A percentile compares a stretch with the other conserved stretches of the same genome.
phyloP scores from a whole-genome alignment of 2,113 vertebrate genomes.

The Leucoraja erinaceus region DNA sequence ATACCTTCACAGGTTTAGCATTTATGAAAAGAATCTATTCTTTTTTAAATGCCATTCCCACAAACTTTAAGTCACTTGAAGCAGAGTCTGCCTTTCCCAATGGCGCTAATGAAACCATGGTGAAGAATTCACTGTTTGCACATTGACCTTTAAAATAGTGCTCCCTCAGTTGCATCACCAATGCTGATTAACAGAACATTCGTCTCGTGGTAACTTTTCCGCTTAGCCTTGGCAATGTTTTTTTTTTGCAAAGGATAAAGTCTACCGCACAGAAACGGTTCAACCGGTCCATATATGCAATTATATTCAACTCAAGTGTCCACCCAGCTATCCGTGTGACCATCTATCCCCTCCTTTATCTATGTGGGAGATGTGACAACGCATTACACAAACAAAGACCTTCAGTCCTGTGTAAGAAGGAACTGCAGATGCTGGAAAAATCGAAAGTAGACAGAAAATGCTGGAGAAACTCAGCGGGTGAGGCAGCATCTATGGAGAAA shows the following conservation, averaged over 20 bases:
- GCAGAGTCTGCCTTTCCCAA: neutral
- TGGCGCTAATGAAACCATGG: neutral
- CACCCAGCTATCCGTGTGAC: no score
- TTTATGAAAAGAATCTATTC: neutral
- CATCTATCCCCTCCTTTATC: neutral
- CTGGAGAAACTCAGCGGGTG: no score
- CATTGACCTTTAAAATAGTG: neutral
- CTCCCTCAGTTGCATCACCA: neutral
- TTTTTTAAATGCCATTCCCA: neutral
- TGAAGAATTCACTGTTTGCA: neutral
- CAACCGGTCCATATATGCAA: no score
- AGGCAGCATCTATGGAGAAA: no score
- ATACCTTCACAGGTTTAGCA: neutral
- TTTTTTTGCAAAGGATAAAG: neutral
- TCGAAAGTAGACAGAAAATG: no score
- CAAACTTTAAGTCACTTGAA: neutral
- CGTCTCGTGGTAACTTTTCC: neutral
- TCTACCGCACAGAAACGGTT: no score
- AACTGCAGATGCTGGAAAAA: no score
- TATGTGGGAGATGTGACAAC: neutral
- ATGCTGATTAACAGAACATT: neutral
- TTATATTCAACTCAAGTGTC: no score
- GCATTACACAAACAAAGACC: neutral
- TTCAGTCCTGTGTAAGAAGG: neutral
- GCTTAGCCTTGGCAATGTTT: neutral